phyloP scores from a whole-genome alignment of 2,113 vertebrate species.

The Anoplopoma fimbria region DNA sequence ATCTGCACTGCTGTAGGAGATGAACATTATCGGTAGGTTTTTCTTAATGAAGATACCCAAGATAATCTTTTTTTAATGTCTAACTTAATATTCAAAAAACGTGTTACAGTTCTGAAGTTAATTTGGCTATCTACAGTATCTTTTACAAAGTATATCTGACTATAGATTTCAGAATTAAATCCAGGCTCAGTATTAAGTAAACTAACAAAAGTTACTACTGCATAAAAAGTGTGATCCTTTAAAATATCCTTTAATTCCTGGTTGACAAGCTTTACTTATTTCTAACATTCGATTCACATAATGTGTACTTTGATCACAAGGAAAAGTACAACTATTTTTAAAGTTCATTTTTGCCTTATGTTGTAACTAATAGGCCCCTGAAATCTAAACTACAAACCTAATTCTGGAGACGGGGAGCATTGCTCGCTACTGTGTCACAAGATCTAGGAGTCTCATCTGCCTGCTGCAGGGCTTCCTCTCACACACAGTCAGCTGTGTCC shows the following conservation, averaged over 20 bases:
- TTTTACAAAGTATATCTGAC: not conserved
- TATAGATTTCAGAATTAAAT: not conserved
- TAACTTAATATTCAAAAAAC: not conserved
- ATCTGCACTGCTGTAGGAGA: slow-evolving; percentile 58
- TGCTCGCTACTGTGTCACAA: slow-evolving; percentile 69
- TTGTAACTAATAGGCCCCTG: slow-evolving; percentile 22
- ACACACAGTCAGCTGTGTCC: slow-evolving; percentile 66
- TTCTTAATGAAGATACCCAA: not conserved
- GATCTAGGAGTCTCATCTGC: slow-evolving; percentile 45
- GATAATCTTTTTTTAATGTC: not conserved
- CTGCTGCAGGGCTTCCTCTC: slow-evolving; percentile 53
- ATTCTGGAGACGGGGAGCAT: slow-evolving; percentile 45
- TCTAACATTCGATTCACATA: slow-evolving; percentile 12
- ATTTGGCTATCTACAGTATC: not conserved
- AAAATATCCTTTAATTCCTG: not conserved
- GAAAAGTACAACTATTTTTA: slow-evolving; percentile 55
- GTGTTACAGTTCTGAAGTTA: not conserved
- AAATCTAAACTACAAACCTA: slow-evolving; percentile 64
- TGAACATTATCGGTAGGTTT: slow-evolving; percentile 71
- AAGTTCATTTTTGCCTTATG: slow-evolving; percentile 26
- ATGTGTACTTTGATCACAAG: not conserved
- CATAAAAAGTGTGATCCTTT: not conserved
- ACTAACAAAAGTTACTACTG: not conserved
- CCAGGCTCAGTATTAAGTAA: not conserved
- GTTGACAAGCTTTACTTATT: not conserved